Evolutionary conservation across 2,888 invertebrate species (phyloP), one percentile per base, ranked within the genome.

Genomic region (Morpho deidamia): DNA sequence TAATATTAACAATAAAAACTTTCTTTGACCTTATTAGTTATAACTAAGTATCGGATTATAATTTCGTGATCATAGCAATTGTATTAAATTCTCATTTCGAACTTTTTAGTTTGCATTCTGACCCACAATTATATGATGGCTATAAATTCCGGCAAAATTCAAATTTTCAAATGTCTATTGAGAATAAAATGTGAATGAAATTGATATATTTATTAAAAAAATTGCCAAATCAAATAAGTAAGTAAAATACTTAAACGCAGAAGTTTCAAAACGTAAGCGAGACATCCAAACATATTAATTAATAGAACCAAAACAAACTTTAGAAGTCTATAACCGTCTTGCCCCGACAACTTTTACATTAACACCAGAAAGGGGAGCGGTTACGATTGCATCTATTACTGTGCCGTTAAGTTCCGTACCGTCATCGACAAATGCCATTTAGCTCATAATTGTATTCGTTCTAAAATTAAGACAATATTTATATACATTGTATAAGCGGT

Each of bases 241-340:
- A 23, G 23, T 23, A 3, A 23, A 5, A 23, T 23, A 23, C 23
- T 39, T 11, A 39, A 39, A 39, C 39, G 11, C 39, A n/a, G 11
- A 65, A 68, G 64, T 66, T 64, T 74, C 70, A 64, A 68, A 67
- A 76, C 71, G 71, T 66, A 74, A 78, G 72, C 68, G 73, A 70
- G 75, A 81, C 79, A 78, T 76, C 76, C 82, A 83, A 83, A 83
- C 82, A 85, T 77, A 84, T 83, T 81, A 84, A 85, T 83, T 88
- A 81, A 81, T 78, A 79, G 83, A 76, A 81, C 71, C 76, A 76
- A 76, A 76, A 78, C 77, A 81, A 88, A 85, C 81, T 84, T 81
- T 74, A 72, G 70, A 82, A 82, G 78, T 78, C 78, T 69, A 71
- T 74, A 71, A 67, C 72, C 65, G 72, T 71, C 70, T 74, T 70